Evolutionary conservation across 2,888 invertebrate species (phyloP), one percentile per base, ranked within the genome.

Genomic region (Parnassius smintheus): DNA sequence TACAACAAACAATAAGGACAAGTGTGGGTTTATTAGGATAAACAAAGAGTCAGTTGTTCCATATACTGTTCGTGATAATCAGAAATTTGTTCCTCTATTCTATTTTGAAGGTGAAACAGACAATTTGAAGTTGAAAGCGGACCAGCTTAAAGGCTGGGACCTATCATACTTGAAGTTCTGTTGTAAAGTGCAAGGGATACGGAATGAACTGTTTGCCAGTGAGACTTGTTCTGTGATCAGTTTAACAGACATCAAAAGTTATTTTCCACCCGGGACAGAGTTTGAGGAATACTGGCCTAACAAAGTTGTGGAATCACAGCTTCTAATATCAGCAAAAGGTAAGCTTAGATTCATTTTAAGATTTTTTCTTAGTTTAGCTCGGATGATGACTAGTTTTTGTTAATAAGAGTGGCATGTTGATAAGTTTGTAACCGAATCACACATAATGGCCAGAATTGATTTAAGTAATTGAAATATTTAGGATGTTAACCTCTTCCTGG

Each of bases 281-380:
- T 98, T 98, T 79, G 97, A 98, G 81, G 97, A 97, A 75, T 98
- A 97, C 83, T 98, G 98, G 98, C 98, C 98, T 0, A 96, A 95
- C 80, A 97, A 97, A 87, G 96, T 96, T 64, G 95, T 96, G 68
- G 97, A 97, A 76, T 95, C 96, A 0, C 96, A 96, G 81, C 92
- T 96, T 22, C 86, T 96, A 54, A 94, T 96, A 72, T 94, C 93
- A 58, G 94, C 95, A 49, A 94, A 95, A 78, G 94, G 94, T 92
- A 66, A 82, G 80, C 71, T 64, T 66, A 59, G 35, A 35, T 35
- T 35, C 4, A 35, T 35, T 0, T 35, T 35, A 35, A 35, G 35
- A 41, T 9, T 51, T 12, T 22, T 51, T 46, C 10, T 46, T 46
- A 11, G n/a, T 46, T 46, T 46, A 46, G 10, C 46, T 46, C 3